These are phyloP conservation scores for Xylota sylvarum DNA, from an alignment of 2,888 invertebrate species.

Conservation along the genomic window DNA sequence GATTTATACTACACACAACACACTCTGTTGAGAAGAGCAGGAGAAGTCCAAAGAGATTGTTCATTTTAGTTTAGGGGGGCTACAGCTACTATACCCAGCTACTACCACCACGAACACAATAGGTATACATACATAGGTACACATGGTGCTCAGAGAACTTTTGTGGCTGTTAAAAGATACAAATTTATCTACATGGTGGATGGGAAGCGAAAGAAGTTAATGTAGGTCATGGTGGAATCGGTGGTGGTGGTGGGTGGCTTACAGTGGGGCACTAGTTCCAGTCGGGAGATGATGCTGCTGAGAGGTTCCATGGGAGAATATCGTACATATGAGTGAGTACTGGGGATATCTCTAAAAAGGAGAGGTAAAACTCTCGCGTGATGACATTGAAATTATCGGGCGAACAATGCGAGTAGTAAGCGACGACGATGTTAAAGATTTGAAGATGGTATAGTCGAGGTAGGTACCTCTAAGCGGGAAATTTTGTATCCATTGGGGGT, in stretches of 20 bases:
- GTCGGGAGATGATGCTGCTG: slow-evolving; percentile 11
- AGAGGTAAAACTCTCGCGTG: slow-evolving; percentile 69
- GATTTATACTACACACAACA: background rate
- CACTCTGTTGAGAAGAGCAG: slow-evolving; percentile 9
- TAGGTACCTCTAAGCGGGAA: slow-evolving; percentile 55
- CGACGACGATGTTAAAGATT: slow-evolving; percentile 23
- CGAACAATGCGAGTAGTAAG: slow-evolving; percentile 75
- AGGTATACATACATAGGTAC: background rate
- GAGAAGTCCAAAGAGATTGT: slow-evolving; percentile 22
- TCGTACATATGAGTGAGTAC: background rate
- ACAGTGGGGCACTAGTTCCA: background rate
- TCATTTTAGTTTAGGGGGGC: background rate
- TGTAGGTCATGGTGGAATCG: slow-evolving; percentile 45
- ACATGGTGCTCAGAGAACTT: slow-evolving; percentile 12
- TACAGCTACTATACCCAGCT: no score
- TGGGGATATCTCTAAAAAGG: slow-evolving; percentile 40
- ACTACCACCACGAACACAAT: no score
- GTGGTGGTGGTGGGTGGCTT: background rate
- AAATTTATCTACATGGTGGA: background rate
- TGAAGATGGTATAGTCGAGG: background rate
- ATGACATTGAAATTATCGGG: slow-evolving; percentile 76
- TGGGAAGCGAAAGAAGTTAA: slow-evolving; percentile 27
- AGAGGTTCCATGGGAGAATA: slow-evolving; percentile 36
- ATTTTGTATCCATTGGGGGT: slow-evolving; percentile 20
- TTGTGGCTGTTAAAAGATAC: slow-evolving; percentile 4